Evolutionary conservation across 2,113 vertebrate species (phyloP).

Genomic region (Melanerpes aurifrons): DNA sequence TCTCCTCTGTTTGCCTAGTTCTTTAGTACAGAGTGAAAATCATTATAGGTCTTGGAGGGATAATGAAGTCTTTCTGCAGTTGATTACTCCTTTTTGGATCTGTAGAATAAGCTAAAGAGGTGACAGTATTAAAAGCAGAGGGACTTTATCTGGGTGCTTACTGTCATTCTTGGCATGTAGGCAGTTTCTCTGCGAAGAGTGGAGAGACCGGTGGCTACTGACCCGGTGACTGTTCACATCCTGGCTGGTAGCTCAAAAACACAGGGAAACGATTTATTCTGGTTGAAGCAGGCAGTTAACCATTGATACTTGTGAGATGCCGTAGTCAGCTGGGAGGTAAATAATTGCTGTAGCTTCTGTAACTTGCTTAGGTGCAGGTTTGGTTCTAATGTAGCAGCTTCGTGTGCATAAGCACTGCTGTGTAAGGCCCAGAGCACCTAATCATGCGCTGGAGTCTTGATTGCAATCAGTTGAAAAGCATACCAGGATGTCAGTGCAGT

Average conservation of each 20-base stretch:
- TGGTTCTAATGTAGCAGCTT: neutral
- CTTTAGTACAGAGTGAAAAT: neutral
- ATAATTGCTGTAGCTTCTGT: neutral
- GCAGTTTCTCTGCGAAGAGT: neutral
- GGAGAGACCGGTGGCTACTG: neutral
- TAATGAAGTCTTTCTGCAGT: neutral
- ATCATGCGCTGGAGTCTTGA: neutral
- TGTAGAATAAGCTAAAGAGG: neutral
- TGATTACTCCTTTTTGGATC: no score
- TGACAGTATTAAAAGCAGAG: neutral
- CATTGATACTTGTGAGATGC: neutral
- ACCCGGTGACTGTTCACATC: neutral
- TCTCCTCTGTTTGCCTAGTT: neutral
- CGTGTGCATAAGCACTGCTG: neutral
- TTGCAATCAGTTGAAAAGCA: neutral
- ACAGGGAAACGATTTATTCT: neutral
- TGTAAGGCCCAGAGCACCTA: neutral
- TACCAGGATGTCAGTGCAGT: neutral
- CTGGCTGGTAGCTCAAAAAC: neutral
- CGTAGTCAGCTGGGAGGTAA: neutral
- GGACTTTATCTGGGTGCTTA: neutral
- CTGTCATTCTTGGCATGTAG: neutral
- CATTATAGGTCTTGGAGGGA: neutral
- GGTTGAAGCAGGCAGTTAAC: neutral
- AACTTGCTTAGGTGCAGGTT: neutral